Evolutionary conservation across 2,888 invertebrate species (phyloP).

Genomic region (Hirudinaria manillensis): DNA sequence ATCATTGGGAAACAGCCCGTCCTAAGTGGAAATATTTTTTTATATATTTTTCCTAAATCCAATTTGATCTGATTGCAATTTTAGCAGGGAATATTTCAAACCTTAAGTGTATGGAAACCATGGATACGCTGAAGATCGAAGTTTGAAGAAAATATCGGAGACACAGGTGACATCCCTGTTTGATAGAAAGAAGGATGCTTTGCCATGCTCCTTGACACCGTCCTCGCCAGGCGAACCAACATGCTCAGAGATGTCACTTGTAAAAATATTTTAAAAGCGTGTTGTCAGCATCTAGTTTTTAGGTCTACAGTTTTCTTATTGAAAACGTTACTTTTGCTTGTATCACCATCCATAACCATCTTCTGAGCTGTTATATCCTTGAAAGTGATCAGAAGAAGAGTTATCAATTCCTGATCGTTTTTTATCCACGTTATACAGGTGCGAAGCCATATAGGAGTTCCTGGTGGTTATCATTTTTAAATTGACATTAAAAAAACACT

Average conservation of each 20-base stretch:
- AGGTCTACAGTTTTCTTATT: not conserved
- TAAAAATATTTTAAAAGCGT: not conserved
- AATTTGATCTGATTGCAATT: not conserved
- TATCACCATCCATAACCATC: conserved; percentile 91
- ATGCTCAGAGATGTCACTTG: conserved; percentile 71
- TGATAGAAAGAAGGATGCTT: conserved; percentile 28
- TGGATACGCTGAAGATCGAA: conserved; percentile 21
- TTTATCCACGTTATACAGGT: conserved; percentile 97
- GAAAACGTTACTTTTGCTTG: conserved; percentile 45
- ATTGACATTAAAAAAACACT: not conserved
- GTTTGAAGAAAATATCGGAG: conserved; percentile 18
- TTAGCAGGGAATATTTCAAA: not conserved
- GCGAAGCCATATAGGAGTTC: conserved; percentile 96
- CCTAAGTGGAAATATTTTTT: too few species aligned
- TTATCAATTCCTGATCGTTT: conserved; percentile 98
- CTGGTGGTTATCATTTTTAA: conserved; percentile 57
- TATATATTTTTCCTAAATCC: not conserved
- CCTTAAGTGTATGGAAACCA: conserved; percentile 12
- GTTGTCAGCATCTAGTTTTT: not conserved
- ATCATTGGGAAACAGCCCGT: conserved; percentile 45
- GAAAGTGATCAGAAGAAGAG: conserved; percentile 95
- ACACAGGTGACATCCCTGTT: conserved; percentile 14
- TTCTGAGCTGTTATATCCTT: conserved; percentile 98
- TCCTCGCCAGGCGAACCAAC: conserved; percentile 93
- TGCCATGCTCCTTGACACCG: conserved; percentile 77